Evolutionary conservation across 2,888 invertebrate genomes (phyloP).

Genomic region (Dicyrtoma fusca): DNA sequence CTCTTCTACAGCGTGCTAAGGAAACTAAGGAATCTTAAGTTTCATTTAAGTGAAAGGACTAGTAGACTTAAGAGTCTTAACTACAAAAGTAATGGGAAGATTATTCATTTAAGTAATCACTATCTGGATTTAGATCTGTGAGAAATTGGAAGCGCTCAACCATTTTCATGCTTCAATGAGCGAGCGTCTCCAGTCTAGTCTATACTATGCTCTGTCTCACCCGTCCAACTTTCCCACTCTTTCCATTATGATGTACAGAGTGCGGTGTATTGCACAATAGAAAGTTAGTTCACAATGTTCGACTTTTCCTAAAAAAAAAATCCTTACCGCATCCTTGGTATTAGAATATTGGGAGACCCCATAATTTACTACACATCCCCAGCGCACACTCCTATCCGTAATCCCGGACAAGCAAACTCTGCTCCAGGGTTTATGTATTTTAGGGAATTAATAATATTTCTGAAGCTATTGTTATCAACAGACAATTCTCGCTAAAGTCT

Average conservation of each 20-base stretch:
- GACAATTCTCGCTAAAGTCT: no score
- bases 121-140: background rate
- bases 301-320: background rate
- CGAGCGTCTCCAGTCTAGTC: background rate
- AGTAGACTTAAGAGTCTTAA: no score
- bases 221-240: background rate
- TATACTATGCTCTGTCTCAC: background rate
- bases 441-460: no score
- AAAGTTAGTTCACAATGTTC: background rate
- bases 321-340: background rate
- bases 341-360: background rate
- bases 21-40: no score
- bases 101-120: constrained; percentile 30
- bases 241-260: background rate
- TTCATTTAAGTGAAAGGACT: no score
- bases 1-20: no score
- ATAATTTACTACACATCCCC: no score
- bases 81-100: constrained; percentile 17
- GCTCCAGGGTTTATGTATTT: no score
- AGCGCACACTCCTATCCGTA: no score
- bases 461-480: no score
- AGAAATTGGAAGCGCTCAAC: background rate
- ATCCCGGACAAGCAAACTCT: no score
- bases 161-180: constrained; percentile 6
- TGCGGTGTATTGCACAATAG: background rate